Base-by-base conservation (phyloP, 2,888 invertebrate genomes). In the Hedychridium roseum region DNA sequence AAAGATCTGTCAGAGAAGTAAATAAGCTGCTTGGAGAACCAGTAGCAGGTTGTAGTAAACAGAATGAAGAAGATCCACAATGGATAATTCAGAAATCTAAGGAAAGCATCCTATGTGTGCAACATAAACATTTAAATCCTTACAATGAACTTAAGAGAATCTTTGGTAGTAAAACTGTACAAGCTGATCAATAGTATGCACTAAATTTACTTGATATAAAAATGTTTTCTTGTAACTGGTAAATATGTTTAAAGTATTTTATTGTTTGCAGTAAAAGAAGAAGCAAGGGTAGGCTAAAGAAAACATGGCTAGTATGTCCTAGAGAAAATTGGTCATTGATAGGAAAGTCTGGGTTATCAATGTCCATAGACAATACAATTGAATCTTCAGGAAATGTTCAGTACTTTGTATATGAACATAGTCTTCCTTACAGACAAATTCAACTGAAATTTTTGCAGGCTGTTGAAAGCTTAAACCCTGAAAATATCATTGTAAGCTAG, bases 121-220 rank as follows among this genome's bases (percentile, higher is more conserved):
- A 90, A 55, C 82, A 85, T 54, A 88, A 88, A 70, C 83, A 89
- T 75, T 80, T 92, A 15, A 91, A 91, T 80, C 86, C 90, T 7
- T 88, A 89, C 57, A 90, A 90, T 80, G 92, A 92, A 80, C 82
- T 92, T 73, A 88, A 89, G 53, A 84, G 87, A 69, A 90, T 91
- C 68, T 92, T 92, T 82, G 92, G 92, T 15, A 87, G 88, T 14
- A 87, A 88, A 77, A 88, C 90, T 42, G 84, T 91, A 15, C 89
- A 88, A 77, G 83, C 85, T 42, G 89, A 89, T 74, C 80, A 81
- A 47, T 79, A 73, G 82, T 82, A 61, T n/a, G 42, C 28, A 35
- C 31, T 11, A 11, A 5, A 35, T 17, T 7, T 14, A 14, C 15
- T 35, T 35, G 15, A 35, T 17, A 7, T 17, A 28, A 14, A 36